Evolutionary conservation across 2,888 invertebrate species (phyloP).

Genomic region (Griposia aprilina): DNA sequence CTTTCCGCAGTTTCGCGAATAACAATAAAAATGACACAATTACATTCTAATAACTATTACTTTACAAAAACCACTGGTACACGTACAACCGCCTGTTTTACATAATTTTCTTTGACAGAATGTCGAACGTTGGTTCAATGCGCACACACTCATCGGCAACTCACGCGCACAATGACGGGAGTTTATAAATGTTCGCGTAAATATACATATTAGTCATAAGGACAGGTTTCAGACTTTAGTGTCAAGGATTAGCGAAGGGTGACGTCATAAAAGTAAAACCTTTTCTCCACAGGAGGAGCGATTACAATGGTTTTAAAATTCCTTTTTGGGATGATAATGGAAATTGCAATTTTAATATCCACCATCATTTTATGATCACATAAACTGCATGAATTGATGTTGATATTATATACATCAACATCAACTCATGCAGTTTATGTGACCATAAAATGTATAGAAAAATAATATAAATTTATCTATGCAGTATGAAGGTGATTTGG

Average conservation of each 20-base stretch:
- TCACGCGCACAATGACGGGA: conserved; percentile 23
- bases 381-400: background rate
- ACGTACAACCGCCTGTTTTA: conserved; percentile 45
- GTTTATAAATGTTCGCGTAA: conserved; percentile 48
- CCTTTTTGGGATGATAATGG: conserved; percentile 13
- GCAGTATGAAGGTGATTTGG: conserved; percentile 29
- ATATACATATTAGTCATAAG: conserved; percentile 62
- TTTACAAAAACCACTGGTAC: conserved; percentile 15
- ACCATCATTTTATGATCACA: background rate
- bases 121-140: conserved; percentile 62
- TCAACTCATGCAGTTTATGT: no score
- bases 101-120: conserved; percentile 60
- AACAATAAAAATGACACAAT: conserved; percentile 2
- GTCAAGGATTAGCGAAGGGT: conserved; percentile 61
- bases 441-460: no score
- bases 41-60: conserved; percentile 10
- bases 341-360: background rate
- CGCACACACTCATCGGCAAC: conserved; percentile 37
- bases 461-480: no score
- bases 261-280: conserved; percentile 45
- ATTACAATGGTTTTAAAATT: background rate
- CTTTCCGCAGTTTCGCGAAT: background rate
- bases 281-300: conserved; percentile 24
- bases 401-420: no score
- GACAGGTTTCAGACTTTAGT: conserved; percentile 63